Conservation (phyloP, 2,113 vertebrate genomes). For the Gulo gulo region DNA sequence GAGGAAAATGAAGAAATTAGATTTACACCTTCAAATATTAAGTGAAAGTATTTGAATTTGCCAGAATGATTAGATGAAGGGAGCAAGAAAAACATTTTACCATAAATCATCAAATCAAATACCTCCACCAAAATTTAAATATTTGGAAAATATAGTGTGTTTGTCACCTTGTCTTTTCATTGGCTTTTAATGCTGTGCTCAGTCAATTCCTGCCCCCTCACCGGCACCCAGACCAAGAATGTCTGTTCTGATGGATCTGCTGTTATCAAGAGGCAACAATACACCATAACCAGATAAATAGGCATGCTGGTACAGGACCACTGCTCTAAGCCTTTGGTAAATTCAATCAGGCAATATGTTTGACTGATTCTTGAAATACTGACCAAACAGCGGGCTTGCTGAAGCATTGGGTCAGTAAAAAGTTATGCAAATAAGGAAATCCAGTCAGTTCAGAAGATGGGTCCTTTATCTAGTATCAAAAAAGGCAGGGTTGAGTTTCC, state of each 20-base stretch:
- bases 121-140: not conserved
- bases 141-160: not conserved
- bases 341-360: not conserved
- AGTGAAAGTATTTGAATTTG: conserved; percentile 10
- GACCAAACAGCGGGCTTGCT: not conserved
- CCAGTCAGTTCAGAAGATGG: not conserved
- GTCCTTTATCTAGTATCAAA: not conserved
- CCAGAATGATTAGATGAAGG: not conserved
- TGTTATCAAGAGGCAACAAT: not conserved
- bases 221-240: not conserved
- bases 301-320: not conserved
- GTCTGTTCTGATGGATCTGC: not conserved
- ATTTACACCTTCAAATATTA: conserved; percentile 19
- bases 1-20: not conserved
- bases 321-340: not conserved
- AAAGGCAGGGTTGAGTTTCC: not conserved
- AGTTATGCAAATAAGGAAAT: not conserved
- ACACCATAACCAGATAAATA: not conserved
- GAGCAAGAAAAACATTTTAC: not conserved
- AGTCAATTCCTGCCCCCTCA: not conserved
- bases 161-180: not conserved
- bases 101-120: not conserved
- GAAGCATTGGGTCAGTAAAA: not conserved
- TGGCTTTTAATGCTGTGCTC: not conserved
- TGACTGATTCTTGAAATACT: not conserved